A percentile compares a stretch with the other conserved stretches of the same genome.
phyloP scores from a whole-genome alignment of 2,113 vertebrate genomes.

The Alligator sinensis region DNA sequence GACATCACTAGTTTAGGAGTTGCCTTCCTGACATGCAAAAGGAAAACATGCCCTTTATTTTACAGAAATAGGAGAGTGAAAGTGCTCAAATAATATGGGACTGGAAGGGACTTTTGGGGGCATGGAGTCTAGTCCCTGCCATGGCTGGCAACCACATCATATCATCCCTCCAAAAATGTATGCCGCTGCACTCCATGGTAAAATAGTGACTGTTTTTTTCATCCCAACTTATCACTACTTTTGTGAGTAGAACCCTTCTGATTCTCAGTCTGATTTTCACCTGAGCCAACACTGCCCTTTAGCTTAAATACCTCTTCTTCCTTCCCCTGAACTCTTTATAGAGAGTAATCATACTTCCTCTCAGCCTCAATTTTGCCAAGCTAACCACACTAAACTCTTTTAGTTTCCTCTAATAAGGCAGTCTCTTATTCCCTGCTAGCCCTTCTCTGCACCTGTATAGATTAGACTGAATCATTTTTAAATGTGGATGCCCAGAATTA shows the following conservation, averaged over 20 bases:
- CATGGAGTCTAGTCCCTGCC: background rate
- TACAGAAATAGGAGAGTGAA: background rate
- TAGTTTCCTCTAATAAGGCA: conserved; percentile 46
- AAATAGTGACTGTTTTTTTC: background rate
- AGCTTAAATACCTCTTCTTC: conserved; percentile 24
- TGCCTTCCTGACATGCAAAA: background rate
- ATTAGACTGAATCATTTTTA: background rate
- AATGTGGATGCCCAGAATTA: background rate
- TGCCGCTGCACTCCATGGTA: fast-evolving
- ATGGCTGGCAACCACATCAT: background rate
- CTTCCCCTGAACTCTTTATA: background rate
- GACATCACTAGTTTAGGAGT: background rate
- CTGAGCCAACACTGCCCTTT: background rate
- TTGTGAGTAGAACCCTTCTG: too few relatives aligned
- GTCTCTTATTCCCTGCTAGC: background rate
- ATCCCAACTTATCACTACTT: fast-evolving
- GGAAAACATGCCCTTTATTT: background rate
- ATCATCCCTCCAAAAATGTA: background rate
- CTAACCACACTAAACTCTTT: conserved; percentile 12
- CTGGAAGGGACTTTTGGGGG: background rate
- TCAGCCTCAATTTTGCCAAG: conserved; percentile 28
- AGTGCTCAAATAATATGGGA: background rate
- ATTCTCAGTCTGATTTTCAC: background rate
- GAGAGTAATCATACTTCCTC: conserved; percentile 21
- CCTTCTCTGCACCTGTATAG: background rate